These are phyloP conservation scores for Drosophila tripunctata DNA, from an alignment of 2,888 invertebrate genomes.

Conservation along the genomic window DNA sequence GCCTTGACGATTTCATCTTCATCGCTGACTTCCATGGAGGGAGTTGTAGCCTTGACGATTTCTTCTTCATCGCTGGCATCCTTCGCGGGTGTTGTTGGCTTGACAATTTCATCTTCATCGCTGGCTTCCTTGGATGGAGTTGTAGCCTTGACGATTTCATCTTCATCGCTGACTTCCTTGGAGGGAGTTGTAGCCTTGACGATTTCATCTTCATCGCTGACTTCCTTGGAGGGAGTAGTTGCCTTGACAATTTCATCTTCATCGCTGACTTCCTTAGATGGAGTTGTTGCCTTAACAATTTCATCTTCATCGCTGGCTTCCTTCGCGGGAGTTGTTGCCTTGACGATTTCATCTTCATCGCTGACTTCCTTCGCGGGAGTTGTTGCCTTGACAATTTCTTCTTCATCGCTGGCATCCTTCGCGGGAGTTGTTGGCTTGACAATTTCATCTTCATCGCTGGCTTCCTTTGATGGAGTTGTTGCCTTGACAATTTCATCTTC, in stretches of 20 bases:
- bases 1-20: slow-evolving; percentile 8
- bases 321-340: slow-evolving; percentile 29
- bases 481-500: slow-evolving; percentile 3
- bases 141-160: slow-evolving; percentile 8
- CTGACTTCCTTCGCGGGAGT: slow-evolving; percentile 7
- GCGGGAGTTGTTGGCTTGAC: slow-evolving; percentile 11
- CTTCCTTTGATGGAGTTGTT: not conserved
- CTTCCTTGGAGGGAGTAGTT: slow-evolving; percentile 20
- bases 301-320: slow-evolving; percentile 13
- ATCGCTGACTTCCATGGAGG: not conserved
- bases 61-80: not conserved
- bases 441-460: slow-evolving; percentile 1
- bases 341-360: slow-evolving; percentile 28
- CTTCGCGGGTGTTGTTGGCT: not conserved
- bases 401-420: not conserved
- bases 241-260: slow-evolving; percentile 10
- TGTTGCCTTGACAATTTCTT: slow-evolving; percentile 16
- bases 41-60: not conserved
- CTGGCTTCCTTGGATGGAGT: slow-evolving; percentile 2
- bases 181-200: not conserved
- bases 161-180: slow-evolving; percentile 5
- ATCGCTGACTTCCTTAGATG: not conserved
- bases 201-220: not conserved
- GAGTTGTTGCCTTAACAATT: slow-evolving; percentile 13
- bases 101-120: not conserved